Evolutionary conservation across 92 coral and sea anemone genomes (phyloP).

Genomic region (Blastomussa wellsi): DNA sequence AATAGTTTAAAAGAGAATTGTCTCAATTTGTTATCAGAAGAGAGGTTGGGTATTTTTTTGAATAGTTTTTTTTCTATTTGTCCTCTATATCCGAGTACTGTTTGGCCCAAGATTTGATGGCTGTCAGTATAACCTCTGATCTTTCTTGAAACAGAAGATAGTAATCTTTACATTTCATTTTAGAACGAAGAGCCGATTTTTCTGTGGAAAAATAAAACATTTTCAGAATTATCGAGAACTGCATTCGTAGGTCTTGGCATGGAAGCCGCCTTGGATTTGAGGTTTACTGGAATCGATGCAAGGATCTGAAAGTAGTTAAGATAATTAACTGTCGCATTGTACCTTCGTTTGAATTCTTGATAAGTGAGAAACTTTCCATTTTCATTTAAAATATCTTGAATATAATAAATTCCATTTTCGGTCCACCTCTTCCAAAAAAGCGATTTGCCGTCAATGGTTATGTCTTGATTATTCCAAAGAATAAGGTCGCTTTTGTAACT

Average conservation of each 20-base stretch:
- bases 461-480: no score
- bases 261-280: no score
- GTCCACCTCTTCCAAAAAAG: no score
- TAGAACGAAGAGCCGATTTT: neutral
- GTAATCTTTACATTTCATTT: neutral
- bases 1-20: no score
- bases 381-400: slow-evolving; percentile 6
- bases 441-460: no score
- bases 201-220: neutral
- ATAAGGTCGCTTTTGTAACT: no score
- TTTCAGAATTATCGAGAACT: no score
- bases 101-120: no score
- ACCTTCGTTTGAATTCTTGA: slow-evolving; percentile 1
- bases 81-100: neutral
- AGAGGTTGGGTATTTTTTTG: neutral
- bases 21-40: slow-evolving; percentile 6
- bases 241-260: no score
- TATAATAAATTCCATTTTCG: no score
- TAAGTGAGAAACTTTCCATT: neutral
- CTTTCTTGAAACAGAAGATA: slow-evolving; percentile 8
- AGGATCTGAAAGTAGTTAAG: no score
- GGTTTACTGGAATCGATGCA: no score
- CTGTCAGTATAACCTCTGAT: neutral
- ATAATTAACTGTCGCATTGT: neutral
- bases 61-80: neutral